Base-by-base conservation (phyloP, 2,797 vertebrate species). In the Kryptopterus vitreolus region DNA sequence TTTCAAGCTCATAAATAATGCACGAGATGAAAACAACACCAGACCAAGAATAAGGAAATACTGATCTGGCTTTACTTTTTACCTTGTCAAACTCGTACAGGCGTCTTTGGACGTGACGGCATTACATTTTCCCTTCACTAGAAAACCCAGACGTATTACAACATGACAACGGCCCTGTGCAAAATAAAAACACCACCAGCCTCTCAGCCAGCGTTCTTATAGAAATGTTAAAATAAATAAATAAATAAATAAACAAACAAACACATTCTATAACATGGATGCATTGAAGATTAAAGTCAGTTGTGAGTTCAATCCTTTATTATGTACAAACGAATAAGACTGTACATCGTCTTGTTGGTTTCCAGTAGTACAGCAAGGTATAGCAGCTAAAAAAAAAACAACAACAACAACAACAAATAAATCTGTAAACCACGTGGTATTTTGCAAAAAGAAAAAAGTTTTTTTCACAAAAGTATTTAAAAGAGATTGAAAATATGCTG, bases 301-400 rank as follows among this genome's bases (percentile, higher is more conserved):
- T 1, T 62, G 38, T 18, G 75, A 77, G 66, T 80, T 46, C 69
- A 71, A 65, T 76, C 66, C 55, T 88, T 86, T 85, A 85, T 87
- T 88, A 83, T 85, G 82, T 85, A 86, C 85, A 86, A 87, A 88
- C 84, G 85, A 81, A 87, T 77, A 84, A 84, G 75, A 77, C 71
- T 78, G 70, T 86, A 65, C 24, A 70, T 73, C 4, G 20, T 33
- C 69, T 20, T 78, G 52, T 80, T 76, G 66, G 82, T 82, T 70
- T 85, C 72, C 75, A 85, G 81, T 84, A 80, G 76, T 82, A 82
- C 80, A 83, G 76, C 81, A 79, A 82, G 76, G 63, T 87, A 84
- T 84, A 88, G 87, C 87, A 89, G 87, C 87, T 87, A 86, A 73
- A 70, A 85, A 83, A 84, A n/a, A n/a, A n/a, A n/a, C n/a, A n/a